Evolutionary conservation across 1,140 invertebrate species (phyloP), one percentile per base, ranked within the genome.

Genomic region (Drosophila pectinifera): DNA sequence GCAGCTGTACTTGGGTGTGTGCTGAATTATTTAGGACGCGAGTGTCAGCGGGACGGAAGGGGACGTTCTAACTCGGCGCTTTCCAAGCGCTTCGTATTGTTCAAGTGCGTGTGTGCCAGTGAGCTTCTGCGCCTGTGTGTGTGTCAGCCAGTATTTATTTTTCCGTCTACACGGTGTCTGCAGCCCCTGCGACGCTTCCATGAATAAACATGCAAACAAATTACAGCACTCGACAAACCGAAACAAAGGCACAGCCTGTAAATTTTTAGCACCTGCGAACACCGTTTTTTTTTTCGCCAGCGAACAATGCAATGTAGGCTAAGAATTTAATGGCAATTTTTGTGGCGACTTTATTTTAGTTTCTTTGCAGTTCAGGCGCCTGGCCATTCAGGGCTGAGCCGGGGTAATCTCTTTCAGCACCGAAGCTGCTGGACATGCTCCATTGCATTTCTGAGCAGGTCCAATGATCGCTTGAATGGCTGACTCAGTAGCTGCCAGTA

Each of bases 141-240:
- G 36, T 63, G 36, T 62, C 31, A 26, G 55, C 28, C 46, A 56
- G 78, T 88, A 75, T 85, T 85, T 85, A 65, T 64, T 84, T 80
- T 76, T 39, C 59, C 63, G 83, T 86, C 83, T 86, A 57, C 75
- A 54, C 69, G 70, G 69, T 89, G 83, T 86, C 83, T 86, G 76
- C 48, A 45, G 78, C 65, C 59, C 41, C 28, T 34, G 70, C 46
- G 43, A 45, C 54, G 62, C 73, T 64, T 39, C 46, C 58, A 85
- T 81, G 78, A 81, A 86, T 78, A 86, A 86, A 78, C 74, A 78
- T 53, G 64, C 69, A 46, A 88, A 79, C 84, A 79, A 88, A 88
- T 84, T 84, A 80, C 78, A 59, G 41, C 63, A 73, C 81, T 84
- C 54, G 55, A 77, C 62, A 65, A 58, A 55, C 65, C 68, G 10